Percentiles rank a stretch among this genome's conserved stretches.
Conservation (phyloP, 2,113 vertebrate species). For the Takifugu bimaculatus region DNA sequence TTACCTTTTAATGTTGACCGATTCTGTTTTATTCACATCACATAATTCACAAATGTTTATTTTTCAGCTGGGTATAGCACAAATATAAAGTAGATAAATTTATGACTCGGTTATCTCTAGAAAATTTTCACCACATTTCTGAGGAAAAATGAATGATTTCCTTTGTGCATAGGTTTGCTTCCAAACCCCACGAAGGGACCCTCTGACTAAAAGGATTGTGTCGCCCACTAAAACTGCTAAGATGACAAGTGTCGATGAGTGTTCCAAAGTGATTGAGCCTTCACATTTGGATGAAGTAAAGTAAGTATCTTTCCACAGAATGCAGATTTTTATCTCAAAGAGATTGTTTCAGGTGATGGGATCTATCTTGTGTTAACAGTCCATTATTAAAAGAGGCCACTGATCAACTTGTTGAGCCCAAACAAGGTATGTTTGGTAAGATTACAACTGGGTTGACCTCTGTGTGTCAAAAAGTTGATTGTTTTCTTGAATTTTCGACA, state of each 20-base stretch:
- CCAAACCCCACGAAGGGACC: slow-evolving; percentile 89
- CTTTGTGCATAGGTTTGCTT: slow-evolving; percentile 84
- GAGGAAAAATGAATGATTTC: background rate
- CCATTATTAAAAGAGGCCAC: slow-evolving; percentile 7
- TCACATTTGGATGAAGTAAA: slow-evolving; percentile 40
- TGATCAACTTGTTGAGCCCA: slow-evolving; percentile 13
- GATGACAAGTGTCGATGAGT: slow-evolving; percentile 62
- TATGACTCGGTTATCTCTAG: too few relatives aligned
- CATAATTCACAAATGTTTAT: too few relatives aligned
- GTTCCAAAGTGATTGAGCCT: slow-evolving; percentile 31
- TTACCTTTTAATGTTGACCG: background rate
- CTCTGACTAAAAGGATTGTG: slow-evolving; percentile 81
- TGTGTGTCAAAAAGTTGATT: background rate
- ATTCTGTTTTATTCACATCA: background rate
- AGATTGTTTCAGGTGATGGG: background rate
- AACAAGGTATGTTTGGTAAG: slow-evolving; percentile 42
- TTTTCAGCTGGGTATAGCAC: too few relatives aligned
- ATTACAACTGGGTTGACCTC: background rate
- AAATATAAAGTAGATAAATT: too few relatives aligned
- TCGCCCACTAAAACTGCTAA: slow-evolving; percentile 72
- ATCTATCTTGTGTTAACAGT: slow-evolving; percentile 40
- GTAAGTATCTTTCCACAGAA: slow-evolving; percentile 35
- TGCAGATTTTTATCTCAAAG: background rate
- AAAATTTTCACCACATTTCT: too few relatives aligned
- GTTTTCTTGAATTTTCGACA: slow-evolving; percentile 15